Percentiles rank a stretch among this genome's conserved stretches.
Conservation (phyloP, 2,797 vertebrate species). For the Triplophysa yarkandensis region DNA sequence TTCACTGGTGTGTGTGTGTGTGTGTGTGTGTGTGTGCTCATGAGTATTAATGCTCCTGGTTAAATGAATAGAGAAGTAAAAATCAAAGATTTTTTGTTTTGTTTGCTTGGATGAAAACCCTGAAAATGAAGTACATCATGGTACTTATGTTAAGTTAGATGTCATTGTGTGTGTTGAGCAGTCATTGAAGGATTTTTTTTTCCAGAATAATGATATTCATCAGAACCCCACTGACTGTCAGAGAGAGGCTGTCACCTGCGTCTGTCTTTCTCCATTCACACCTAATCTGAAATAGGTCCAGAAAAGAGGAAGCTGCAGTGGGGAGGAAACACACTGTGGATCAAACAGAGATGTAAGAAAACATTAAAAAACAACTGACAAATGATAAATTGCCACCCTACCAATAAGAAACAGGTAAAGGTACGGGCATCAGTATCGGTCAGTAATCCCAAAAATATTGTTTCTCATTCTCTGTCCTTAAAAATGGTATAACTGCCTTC, state of each 20-base stretch:
- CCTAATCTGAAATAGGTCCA: background rate
- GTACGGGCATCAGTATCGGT: no score
- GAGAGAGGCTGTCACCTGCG: no score
- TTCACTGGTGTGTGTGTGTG: conserved; percentile 62
- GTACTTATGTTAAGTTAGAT: no score
- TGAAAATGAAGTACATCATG: background rate
- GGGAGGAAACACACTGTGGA: no score
- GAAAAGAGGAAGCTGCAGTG: background rate
- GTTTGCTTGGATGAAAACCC: background rate
- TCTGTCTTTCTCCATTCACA: background rate
- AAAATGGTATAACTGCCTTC: no score
- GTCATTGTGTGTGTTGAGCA: background rate
- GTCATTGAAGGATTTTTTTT: background rate
- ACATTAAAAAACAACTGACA: no score
- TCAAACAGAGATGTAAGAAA: no score
- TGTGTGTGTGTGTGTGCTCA: conserved; percentile 15
- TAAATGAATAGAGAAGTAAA: conserved; percentile 1
- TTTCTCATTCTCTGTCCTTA: no score
- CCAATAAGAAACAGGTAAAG: no score
- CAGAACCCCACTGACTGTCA: no score
- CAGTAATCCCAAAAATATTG: no score
- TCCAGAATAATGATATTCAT: background rate
- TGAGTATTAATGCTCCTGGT: conserved; percentile 10
- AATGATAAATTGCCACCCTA: no score
- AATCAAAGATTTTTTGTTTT: conserved; percentile 10